These are phyloP conservation scores for Accipiter cooperii DNA, from an alignment of 2,113 vertebrate species.

Conservation along the genomic window DNA sequence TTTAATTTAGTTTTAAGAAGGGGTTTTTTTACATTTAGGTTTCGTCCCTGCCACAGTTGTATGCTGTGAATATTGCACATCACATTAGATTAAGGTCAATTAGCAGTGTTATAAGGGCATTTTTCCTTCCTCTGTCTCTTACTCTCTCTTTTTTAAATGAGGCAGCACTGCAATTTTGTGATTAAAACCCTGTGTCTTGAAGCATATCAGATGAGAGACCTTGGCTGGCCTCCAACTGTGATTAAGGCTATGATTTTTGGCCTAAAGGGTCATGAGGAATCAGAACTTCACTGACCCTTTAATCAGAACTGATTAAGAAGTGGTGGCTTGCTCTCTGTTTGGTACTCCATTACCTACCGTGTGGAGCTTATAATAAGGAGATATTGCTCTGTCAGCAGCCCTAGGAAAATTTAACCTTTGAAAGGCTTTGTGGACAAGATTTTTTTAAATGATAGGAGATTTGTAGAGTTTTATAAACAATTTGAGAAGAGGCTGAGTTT, in stretches of 20 bases:
- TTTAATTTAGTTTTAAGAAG: slow-evolving; percentile 61
- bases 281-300: neutral
- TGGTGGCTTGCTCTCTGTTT: neutral
- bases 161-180: neutral
- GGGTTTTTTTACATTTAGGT: neutral
- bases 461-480: neutral
- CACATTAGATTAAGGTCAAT: slow-evolving; percentile 64
- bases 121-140: neutral
- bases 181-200: slow-evolving; percentile 36
- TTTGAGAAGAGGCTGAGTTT: neutral
- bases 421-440: neutral
- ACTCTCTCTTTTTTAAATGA: neutral
- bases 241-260: neutral
- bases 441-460: neutral
- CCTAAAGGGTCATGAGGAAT: neutral
- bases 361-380: neutral
- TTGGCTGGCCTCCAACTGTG: slow-evolving; percentile 4
- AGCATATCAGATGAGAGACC: neutral
- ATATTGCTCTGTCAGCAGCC: neutral
- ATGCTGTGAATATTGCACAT: slow-evolving; percentile 44
- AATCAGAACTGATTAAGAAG: slow-evolving; percentile 30
- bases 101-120: slow-evolving; percentile 13
- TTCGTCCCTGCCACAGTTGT: neutral
- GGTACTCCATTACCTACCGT: neutral
- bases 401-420: neutral